Evolutionary conservation across 2,888 invertebrate species (phyloP).

Genomic region (Lochmaea crataegi): DNA sequence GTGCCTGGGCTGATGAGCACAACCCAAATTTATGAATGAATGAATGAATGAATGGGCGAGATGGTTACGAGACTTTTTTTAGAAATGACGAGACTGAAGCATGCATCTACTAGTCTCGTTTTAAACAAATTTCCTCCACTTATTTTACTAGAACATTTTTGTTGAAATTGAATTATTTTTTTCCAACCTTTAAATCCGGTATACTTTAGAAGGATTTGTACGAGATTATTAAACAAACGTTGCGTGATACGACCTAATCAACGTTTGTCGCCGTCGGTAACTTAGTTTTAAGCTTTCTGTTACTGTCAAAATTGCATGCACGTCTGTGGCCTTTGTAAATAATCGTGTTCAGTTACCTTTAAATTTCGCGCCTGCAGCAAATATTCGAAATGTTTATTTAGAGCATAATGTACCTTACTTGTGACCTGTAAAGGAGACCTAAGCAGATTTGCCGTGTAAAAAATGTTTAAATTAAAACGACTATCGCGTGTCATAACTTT

Average conservation of each 20-base stretch:
- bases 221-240: slow-evolving; percentile 22
- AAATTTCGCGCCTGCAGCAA: slow-evolving; percentile 21
- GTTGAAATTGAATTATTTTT: not conserved
- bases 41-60: too few relatives aligned
- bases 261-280: slow-evolving; percentile 33
- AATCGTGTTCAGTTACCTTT: slow-evolving; percentile 19
- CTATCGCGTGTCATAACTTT: slow-evolving; percentile 1
- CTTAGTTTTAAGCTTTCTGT: slow-evolving; percentile 33
- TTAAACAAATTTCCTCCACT: too few relatives aligned
- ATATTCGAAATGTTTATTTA: not conserved
- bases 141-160: too few relatives aligned
- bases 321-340: slow-evolving; percentile 25
- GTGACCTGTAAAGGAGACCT: not conserved
- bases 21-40: too few relatives aligned
- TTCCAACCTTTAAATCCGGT: not conserved
- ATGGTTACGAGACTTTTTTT: too few relatives aligned
- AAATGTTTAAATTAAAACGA: not conserved
- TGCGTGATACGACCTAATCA: slow-evolving; percentile 38
- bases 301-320: slow-evolving; percentile 36
- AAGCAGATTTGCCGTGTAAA: not conserved
- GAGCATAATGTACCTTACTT: slow-evolving; percentile 2
- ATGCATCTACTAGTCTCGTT: too few relatives aligned
- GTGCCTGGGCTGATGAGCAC: too few relatives aligned
- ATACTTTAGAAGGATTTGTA: slow-evolving; percentile 16
- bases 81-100: too few relatives aligned